Evolutionary conservation across 2,888 invertebrate species (phyloP).

Genomic region (Noctua janthe): DNA sequence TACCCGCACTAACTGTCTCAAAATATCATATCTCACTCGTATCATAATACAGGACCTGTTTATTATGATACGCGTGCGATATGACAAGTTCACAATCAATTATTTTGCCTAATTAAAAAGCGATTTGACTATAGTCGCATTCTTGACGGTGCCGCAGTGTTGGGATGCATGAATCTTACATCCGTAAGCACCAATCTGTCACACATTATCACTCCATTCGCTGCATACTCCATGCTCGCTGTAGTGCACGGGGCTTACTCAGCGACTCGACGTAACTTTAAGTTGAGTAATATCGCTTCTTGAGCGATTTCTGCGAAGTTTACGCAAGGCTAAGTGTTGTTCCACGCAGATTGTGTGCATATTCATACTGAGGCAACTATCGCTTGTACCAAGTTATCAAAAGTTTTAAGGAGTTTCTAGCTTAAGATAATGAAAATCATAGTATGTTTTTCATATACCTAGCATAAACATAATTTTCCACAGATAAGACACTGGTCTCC

Average conservation of each 20-base stretch:
- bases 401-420: not conserved
- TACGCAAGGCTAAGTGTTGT: slow-evolving; percentile 41
- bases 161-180: not conserved
- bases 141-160: not conserved
- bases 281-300: slow-evolving; percentile 57
- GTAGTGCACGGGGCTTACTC: slow-evolving; percentile 45
- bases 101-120: not conserved
- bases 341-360: slow-evolving; percentile 40
- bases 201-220: slow-evolving; percentile 5
- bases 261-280: slow-evolving; percentile 49
- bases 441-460: not conserved
- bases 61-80: not conserved
- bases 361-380: slow-evolving; percentile 15
- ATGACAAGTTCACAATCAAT: not conserved
- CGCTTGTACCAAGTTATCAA: not conserved
- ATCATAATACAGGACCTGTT: not conserved
- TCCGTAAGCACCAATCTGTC: not conserved
- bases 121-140: not conserved
- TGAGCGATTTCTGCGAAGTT: slow-evolving; percentile 54
- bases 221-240: slow-evolving; percentile 8
- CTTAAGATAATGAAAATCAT: not conserved
- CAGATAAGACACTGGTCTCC: not conserved
- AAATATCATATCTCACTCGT: no score
- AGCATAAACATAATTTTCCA: not conserved
- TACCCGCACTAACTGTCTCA: no score